Conservation (phyloP, 2,113 vertebrate genomes). For the Ammodytes marinus region DNA sequence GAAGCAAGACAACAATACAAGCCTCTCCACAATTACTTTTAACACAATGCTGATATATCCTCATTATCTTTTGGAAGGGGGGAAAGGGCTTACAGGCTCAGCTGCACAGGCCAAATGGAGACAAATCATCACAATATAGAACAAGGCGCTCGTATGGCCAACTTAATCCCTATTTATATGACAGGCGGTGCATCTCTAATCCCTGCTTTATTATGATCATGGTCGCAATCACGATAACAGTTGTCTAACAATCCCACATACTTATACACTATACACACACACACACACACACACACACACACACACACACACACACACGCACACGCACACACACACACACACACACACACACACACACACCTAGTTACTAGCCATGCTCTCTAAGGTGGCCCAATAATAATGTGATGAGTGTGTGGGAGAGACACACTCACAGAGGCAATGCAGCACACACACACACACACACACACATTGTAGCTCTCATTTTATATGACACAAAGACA, state of each 20-base stretch:
- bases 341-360: constrained; percentile 16
- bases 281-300: constrained; percentile 13
- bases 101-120: constrained; percentile 77
- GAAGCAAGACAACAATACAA: constrained; percentile 63
- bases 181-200: constrained; percentile 74
- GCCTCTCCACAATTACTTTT: constrained; percentile 72
- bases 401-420: constrained; percentile 59
- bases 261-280: constrained; percentile 20
- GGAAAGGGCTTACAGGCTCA: constrained; percentile 74
- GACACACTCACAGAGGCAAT: constrained; percentile 10
- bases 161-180: constrained; percentile 77
- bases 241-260: constrained; percentile 42
- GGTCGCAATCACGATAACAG: constrained; percentile 64
- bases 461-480: constrained; percentile 22
- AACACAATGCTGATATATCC: constrained; percentile 76
- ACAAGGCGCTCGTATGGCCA: constrained; percentile 66
- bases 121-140: constrained; percentile 78
- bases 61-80: constrained; percentile 72
- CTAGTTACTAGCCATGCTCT: constrained; percentile 23
- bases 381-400: constrained; percentile 53
- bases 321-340: constrained; percentile 10
- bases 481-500: constrained; percentile 37
- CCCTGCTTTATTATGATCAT: constrained; percentile 72
- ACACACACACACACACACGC: constrained; percentile 15
- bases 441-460: not conserved